phyloP scores from a whole-genome alignment of 2,797 vertebrate species.

The Bovichtus diacanthus region DNA sequence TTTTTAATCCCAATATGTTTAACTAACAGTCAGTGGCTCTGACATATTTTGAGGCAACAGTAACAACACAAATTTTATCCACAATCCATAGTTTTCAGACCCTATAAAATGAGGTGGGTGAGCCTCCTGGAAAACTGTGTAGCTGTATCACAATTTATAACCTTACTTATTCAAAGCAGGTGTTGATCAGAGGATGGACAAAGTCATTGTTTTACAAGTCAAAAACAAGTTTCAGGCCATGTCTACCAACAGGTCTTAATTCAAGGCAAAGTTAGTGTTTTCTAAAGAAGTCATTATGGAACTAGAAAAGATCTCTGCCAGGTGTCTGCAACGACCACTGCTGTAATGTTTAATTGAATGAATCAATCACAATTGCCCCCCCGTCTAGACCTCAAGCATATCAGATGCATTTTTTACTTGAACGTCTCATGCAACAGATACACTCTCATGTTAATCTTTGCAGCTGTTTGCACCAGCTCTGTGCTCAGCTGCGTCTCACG shows the following conservation, averaged over 20 bases:
- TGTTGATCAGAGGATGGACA: not conserved
- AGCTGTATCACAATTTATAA: not conserved
- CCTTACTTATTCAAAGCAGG: not conserved
- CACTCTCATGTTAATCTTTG: not conserved
- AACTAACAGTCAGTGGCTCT: conserved; percentile 37
- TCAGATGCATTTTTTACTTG: not conserved
- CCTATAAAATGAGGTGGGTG: not conserved
- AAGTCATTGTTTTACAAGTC: not conserved
- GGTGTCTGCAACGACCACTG: no score
- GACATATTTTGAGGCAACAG: conserved; percentile 27
- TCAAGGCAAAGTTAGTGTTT: not conserved
- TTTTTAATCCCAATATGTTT: conserved; percentile 31
- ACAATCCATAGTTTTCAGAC: not conserved
- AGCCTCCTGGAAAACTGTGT: not conserved
- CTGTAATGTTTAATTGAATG: no score
- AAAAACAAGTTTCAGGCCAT: not conserved
- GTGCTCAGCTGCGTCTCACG: not conserved
- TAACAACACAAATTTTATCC: not conserved
- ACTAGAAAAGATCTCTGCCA: no score
- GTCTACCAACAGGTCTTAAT: not conserved
- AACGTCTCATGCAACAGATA: not conserved
- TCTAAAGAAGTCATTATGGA: not conserved
- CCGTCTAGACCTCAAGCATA: not conserved
- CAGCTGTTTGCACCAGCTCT: not conserved
- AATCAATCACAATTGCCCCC: not conserved